Evolutionary conservation across 1,140 invertebrate genomes (phyloP), one percentile per base, ranked within the genome.

Genomic region (Drosophila santomea): DNA sequence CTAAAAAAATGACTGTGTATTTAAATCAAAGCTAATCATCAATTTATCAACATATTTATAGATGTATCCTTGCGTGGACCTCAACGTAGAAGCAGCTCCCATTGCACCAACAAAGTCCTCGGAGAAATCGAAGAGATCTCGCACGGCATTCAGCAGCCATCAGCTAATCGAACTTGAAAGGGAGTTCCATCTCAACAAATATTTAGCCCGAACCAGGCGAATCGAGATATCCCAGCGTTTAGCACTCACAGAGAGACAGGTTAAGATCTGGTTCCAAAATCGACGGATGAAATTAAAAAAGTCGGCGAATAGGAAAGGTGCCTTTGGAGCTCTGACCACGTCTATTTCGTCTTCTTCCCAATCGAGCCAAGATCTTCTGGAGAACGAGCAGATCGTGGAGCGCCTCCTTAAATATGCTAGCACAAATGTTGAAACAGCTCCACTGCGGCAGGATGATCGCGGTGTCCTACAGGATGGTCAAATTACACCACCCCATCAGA

Each of bases 231-330:
- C 97, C 0, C 93, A 95, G 12, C 92, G 94, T 12, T 93, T 98
- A 1, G 93, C 93, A 20, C 93, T 98, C 0, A 95, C 95, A 0
- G 97, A 98, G 80, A 93, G 96, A 43, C 97, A 98, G 92, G 97
- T 98, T 14, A 98, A 98, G 93, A 97, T 98, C 54, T 98, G 97
- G 97, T 98, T 91, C 25, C 90, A 91, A 52, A 91, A 91, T 82
- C 69, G 90, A 8, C 90, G 90, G 20, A 91, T 91, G 90, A 91
- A 91, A 23, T 64, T 58, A 10, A 91, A 91, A 15, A 91, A 90
- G 45, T 23, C 59, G 43, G 41, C 80, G 12, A 77, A 57, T 8
- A 58, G 72, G n/a, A 64, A 72, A 11, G 7, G 48, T 2, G 0
- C 2, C 8, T 68, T 59, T 32, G 50, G 15, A 7, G 23, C 10